phyloP scores from a whole-genome alignment of 1,140 invertebrate genomes.

The Parasteatoda tepidariorum region DNA sequence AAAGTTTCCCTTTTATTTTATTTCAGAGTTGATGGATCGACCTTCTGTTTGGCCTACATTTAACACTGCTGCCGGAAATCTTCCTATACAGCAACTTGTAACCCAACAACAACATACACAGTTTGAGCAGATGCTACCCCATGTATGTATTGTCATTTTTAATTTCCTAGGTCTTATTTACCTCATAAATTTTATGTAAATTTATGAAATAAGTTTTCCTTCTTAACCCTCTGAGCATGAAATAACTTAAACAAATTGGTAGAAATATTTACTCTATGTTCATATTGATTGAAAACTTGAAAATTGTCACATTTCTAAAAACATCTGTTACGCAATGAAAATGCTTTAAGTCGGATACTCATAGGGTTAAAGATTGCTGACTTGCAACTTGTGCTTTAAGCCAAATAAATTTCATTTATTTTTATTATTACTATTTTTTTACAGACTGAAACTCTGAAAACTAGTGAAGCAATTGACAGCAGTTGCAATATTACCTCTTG shows the following conservation, averaged over 20 bases:
- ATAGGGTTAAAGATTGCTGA: too few species aligned
- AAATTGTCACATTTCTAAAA: too few species aligned
- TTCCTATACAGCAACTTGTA: conserved; percentile 50
- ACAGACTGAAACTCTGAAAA: conserved; percentile 40
- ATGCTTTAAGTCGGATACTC: too few species aligned
- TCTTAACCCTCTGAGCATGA: too few species aligned
- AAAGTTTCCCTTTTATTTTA: background rate
- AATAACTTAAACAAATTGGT: background rate
- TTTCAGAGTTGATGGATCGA: conserved; percentile 52
- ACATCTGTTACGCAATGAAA: too few species aligned
- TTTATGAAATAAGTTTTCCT: background rate
- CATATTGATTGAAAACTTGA: too few species aligned
- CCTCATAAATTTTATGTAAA: too few species aligned
- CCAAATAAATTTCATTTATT: too few species aligned
- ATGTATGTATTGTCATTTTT: conserved; percentile 17
- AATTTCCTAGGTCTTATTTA: too few species aligned
- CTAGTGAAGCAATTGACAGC: conserved; percentile 2
- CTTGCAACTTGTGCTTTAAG: too few species aligned
- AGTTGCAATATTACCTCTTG: conserved; percentile 36
- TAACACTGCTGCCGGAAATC: conserved; percentile 29
- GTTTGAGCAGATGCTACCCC: conserved; percentile 50
- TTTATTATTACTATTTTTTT: too few species aligned
- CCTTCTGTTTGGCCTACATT: conserved; percentile 47
- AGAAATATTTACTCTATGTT: background rate
- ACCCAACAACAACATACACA: conserved; percentile 52